phyloP scores from a whole-genome alignment of 2,888 invertebrate species.

The Dynastes tityus region DNA sequence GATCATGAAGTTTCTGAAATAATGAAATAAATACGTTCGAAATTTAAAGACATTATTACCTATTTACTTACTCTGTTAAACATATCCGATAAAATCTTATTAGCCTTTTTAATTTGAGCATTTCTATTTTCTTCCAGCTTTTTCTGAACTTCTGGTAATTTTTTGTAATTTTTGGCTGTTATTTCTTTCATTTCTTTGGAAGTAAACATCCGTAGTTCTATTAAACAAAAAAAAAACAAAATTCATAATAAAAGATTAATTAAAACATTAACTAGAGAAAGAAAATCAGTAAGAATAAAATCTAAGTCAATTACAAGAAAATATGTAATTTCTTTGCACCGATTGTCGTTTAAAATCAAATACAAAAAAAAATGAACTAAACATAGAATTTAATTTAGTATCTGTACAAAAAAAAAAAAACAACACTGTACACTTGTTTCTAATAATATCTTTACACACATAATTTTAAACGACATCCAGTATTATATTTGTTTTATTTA shows the following conservation, averaged over 20 bases:
- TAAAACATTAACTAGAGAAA: background rate
- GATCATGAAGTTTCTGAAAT: constrained; percentile 79
- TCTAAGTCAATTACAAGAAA: too few species aligned
- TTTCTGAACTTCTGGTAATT: constrained; percentile 81
- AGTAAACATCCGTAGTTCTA: constrained; percentile 71
- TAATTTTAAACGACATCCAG: too few species aligned
- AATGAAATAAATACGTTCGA: constrained; percentile 58
- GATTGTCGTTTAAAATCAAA: too few species aligned
- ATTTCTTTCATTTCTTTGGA: constrained; percentile 76
- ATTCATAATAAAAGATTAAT: constrained; percentile 13
- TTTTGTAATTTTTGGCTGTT: constrained; percentile 78
- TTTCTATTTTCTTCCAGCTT: constrained; percentile 77
- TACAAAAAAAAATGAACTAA: too few species aligned
- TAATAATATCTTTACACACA: background rate
- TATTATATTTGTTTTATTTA: too few species aligned
- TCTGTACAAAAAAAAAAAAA: too few species aligned
- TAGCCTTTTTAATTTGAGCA: constrained; percentile 75
- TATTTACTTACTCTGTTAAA: constrained; percentile 71
- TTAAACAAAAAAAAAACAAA: constrained; percentile 61
- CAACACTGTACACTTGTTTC: background rate
- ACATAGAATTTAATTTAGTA: too few species aligned
- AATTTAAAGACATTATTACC: background rate
- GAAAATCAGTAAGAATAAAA: too few species aligned
- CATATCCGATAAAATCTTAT: constrained; percentile 82
- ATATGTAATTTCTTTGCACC: too few species aligned